A percentile compares a stretch with the other conserved stretches of the same genome.
phyloP scores from a whole-genome alignment of 2,888 invertebrate genomes.

The Cephus rjabovi region DNA sequence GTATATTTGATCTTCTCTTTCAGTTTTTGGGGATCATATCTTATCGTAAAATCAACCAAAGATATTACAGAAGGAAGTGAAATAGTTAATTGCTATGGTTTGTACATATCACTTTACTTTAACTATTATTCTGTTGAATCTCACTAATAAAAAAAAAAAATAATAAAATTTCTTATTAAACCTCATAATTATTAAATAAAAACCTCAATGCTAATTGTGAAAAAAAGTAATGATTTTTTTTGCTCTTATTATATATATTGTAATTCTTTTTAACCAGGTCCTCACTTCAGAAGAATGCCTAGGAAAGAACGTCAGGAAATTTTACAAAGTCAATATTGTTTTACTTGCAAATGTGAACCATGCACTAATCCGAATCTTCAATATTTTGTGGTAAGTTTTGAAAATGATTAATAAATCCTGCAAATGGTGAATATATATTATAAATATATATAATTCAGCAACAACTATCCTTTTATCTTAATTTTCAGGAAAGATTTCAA shows the following conservation, averaged over 20 bases:
- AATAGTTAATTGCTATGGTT: slow-evolving; percentile 87
- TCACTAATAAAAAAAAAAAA: too few relatives aligned
- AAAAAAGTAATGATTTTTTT: background rate
- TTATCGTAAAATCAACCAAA: slow-evolving; percentile 78
- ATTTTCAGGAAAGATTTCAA: slow-evolving; percentile 61
- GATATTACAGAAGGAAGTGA: slow-evolving; percentile 76
- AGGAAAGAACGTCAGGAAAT: slow-evolving; percentile 72
- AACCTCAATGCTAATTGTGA: slow-evolving; percentile 1
- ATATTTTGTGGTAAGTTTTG: slow-evolving; percentile 46
- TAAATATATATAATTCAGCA: background rate
- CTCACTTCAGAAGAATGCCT: slow-evolving; percentile 77
- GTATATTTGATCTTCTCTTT: slow-evolving; percentile 36
- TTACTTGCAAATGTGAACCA: slow-evolving; percentile 80
- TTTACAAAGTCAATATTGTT: slow-evolving; percentile 80
- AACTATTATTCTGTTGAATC: too few relatives aligned
- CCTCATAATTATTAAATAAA: background rate
- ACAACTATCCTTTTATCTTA: background rate
- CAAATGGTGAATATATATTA: background rate
- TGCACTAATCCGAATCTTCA: slow-evolving; percentile 69
- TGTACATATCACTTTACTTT: slow-evolving; percentile 14
- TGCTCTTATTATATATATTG: background rate
- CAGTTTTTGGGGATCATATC: slow-evolving; percentile 78
- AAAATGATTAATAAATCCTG: background rate
- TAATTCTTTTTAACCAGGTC: slow-evolving; percentile 64
- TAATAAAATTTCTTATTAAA: background rate